These are phyloP conservation scores for Cancer borealis DNA, from an alignment of 2,888 invertebrate species.

Conservation along the genomic window DNA sequence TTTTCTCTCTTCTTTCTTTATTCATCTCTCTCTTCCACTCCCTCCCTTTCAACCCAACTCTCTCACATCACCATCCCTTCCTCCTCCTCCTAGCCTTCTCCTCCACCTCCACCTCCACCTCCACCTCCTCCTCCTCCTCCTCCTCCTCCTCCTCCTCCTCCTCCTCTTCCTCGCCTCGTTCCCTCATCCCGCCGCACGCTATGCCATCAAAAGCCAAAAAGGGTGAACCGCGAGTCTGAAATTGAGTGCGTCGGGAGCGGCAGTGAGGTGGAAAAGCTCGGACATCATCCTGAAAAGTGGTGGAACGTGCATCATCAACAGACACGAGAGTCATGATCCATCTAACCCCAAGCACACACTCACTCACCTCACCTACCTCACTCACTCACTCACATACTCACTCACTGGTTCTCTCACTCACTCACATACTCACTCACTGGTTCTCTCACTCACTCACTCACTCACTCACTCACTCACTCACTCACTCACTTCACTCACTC, in stretches of 20 bases:
- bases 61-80: too few relatives aligned
- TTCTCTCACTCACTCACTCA: constrained; percentile 27
- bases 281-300: background rate
- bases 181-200: background rate
- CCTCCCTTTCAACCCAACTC: too few relatives aligned
- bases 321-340: constrained; percentile 1
- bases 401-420: too few relatives aligned
- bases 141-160: background rate
- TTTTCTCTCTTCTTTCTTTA: too few relatives aligned
- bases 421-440: background rate
- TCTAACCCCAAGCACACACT: constrained; percentile 16
- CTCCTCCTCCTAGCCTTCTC: too few relatives aligned
- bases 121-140: background rate
- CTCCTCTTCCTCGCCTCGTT: background rate
- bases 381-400: too few relatives aligned
- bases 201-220: background rate
- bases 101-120: background rate
- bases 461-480: constrained; percentile 26
- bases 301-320: background rate
- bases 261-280: constrained; percentile 26
- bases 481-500: constrained; percentile 24
- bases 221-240: background rate
- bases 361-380: background rate
- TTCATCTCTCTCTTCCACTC: too few relatives aligned
- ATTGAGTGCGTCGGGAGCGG: background rate